phyloP scores from a whole-genome alignment of 2,797 vertebrate genomes.

The Momotus momota region DNA sequence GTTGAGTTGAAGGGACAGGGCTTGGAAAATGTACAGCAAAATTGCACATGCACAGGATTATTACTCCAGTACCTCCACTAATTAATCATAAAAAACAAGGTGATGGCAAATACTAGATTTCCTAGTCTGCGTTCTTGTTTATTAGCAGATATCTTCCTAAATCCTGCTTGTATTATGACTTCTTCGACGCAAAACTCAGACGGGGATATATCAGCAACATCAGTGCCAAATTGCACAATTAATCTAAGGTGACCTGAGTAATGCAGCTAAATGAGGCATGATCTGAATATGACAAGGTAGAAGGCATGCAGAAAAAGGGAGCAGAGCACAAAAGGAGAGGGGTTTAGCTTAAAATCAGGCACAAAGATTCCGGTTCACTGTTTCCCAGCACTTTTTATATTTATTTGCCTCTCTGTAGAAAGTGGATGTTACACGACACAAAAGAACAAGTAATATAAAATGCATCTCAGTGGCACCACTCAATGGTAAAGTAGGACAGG shows the following conservation, averaged over 20 bases:
- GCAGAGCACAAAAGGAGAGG: neutral
- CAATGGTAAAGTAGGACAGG: constrained; percentile 12
- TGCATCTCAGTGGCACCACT: neutral
- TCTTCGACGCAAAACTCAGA: constrained; percentile 18
- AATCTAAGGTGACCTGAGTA: constrained; percentile 63
- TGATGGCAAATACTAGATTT: constrained; percentile 5
- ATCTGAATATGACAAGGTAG: constrained; percentile 44
- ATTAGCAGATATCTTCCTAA: neutral
- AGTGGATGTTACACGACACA: neutral
- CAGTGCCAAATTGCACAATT: constrained; percentile 50
- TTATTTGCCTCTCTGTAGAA: constrained; percentile 37
- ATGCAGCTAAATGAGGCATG: constrained; percentile 61
- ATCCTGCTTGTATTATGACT: neutral
- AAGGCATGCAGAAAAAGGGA: neutral
- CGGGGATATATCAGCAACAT: neutral
- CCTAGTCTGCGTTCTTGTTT: neutral
- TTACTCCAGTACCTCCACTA: neutral
- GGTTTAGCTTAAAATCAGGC: neutral
- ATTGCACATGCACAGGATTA: neutral
- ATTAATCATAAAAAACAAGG: constrained; percentile 18
- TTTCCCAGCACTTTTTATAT: neutral
- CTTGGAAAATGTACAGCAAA: constrained; percentile 10
- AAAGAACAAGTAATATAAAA: constrained; percentile 27
- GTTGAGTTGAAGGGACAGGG: neutral
- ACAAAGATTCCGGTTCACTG: neutral